Evolutionary conservation across 2,888 invertebrate species (phyloP), one percentile per base, ranked within the genome.

Genomic region (Trachelus stipa): DNA sequence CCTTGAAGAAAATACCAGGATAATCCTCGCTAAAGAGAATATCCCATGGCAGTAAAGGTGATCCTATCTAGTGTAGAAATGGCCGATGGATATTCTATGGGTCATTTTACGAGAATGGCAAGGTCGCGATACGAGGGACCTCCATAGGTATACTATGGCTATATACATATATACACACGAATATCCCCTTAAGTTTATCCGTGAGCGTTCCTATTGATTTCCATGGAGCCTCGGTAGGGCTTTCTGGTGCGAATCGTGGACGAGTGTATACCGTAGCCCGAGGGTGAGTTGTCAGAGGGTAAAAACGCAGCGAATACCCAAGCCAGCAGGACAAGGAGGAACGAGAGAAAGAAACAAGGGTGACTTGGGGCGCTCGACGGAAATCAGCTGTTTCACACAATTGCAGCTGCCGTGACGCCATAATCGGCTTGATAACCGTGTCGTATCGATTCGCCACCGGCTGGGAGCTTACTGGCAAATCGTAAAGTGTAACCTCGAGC

Each of bases 311-410:
- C 77, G 35, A 76, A 73, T 76, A 75, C 76, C 75, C 73, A n/a
- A 33, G 76, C 23, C 74, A 31, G 31, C 4, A 31, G 84, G 81
- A 81, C 77, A 78, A 80, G 83, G 82, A 83, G 85, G 76, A 76
- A 74, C 12, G 75, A 75, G 75, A 69, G 68, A 68, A 40, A 31
- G 75, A 71, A 37, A 75, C 71, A 35, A 69, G 69, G 76, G 40
- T n/a, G 34, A 31, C 76, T 23, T 35, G 73, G 73, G 31, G 76
- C 76, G 68, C 73, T 76, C 73, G 78, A 79, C 76, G 79, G 83
- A 83, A 84, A 86, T 86, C 86, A 85, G 86, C 84, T 86, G 84
- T 84, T 85, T 81, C 77, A 81, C 73, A 84, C 84, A 85, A 86
- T 83, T 81, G 33, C 80, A 71, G 78, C 81, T 77, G 81, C 78